Percentiles rank a stretch among this genome's conserved stretches.
phyloP scores from a whole-genome alignment of 2,797 vertebrate species.

The Gadopsis bispinosus region DNA sequence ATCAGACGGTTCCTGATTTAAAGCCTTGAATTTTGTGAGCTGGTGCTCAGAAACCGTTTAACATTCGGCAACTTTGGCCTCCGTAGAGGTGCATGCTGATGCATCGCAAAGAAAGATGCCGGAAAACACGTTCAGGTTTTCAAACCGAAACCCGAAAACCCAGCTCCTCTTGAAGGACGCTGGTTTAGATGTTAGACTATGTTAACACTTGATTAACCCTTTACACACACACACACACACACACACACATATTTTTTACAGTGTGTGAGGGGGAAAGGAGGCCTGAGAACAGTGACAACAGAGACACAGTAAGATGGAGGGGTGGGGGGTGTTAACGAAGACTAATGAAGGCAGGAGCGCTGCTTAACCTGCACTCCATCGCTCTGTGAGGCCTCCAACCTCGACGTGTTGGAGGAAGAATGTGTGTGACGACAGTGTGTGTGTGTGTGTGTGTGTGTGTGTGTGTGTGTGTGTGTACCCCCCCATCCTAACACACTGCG shows the following conservation, averaged over 20 bases:
- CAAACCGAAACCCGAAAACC: no score
- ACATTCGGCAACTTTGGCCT: background rate
- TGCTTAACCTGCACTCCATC: conserved; percentile 69
- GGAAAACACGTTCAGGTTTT: no score
- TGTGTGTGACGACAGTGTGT: conserved; percentile 29
- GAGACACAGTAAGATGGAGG: conserved; percentile 14
- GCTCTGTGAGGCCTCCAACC: conserved; percentile 56
- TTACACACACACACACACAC: no score
- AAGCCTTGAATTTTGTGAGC: background rate
- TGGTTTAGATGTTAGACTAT: no score
- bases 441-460: conserved; percentile 19
- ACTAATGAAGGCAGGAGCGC: conserved; percentile 69
- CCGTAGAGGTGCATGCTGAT: no score
- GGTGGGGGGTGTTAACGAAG: conserved; percentile 51
- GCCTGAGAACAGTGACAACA: conserved; percentile 46
- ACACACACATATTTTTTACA: no score
- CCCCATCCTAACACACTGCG: conserved; percentile 36
- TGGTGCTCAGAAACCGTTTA: background rate
- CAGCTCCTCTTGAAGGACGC: no score
- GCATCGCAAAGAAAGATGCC: no score
- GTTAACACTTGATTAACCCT: no score
- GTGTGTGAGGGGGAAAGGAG: conserved; percentile 12
- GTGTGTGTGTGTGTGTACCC: conserved; percentile 9
- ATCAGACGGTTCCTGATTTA: background rate
- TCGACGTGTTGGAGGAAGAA: conserved; percentile 30